These are phyloP conservation scores for Rallus crepitans DNA, from an alignment of 2,797 vertebrate genomes.

Conservation along the genomic window DNA sequence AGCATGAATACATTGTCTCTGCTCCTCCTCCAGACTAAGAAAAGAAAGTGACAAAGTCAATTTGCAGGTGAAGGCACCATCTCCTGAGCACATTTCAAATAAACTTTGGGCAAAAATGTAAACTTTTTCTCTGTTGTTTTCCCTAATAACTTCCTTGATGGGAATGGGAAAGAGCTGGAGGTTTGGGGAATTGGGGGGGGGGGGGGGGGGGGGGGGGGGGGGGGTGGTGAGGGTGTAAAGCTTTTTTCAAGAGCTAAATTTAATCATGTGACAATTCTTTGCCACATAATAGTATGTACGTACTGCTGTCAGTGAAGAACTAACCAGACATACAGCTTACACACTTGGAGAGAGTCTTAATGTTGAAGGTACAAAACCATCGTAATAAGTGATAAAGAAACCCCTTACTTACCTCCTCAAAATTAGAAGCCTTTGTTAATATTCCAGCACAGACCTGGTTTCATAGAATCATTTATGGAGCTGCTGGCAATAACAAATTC, in stretches of 20 bases:
- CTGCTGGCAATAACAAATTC: neutral
- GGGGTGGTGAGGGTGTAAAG: neutral
- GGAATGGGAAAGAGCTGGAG: neutral
- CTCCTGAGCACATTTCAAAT: neutral
- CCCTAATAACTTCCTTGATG: neutral
- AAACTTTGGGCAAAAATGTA: neutral
- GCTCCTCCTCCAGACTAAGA: neutral
- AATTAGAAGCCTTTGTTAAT: constrained; percentile 20
- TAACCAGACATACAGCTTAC: neutral
- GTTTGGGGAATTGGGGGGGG: neutral
- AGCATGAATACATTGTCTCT: neutral
- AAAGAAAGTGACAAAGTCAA: neutral
- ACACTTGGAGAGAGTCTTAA: neutral
- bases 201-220: fast-evolving
- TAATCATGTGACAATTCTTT: neutral
- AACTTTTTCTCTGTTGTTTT: neutral
- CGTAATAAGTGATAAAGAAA: neutral
- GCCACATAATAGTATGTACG: neutral
- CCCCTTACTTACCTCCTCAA: neutral
- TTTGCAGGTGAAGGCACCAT: neutral
- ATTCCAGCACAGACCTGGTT: neutral
- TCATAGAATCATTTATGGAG: neutral
- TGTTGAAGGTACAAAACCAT: neutral
- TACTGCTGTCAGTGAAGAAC: neutral
- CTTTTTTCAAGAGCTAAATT: neutral